Evolutionary conservation across 2,113 vertebrate species (phyloP).

Genomic region (Solea senegalensis): DNA sequence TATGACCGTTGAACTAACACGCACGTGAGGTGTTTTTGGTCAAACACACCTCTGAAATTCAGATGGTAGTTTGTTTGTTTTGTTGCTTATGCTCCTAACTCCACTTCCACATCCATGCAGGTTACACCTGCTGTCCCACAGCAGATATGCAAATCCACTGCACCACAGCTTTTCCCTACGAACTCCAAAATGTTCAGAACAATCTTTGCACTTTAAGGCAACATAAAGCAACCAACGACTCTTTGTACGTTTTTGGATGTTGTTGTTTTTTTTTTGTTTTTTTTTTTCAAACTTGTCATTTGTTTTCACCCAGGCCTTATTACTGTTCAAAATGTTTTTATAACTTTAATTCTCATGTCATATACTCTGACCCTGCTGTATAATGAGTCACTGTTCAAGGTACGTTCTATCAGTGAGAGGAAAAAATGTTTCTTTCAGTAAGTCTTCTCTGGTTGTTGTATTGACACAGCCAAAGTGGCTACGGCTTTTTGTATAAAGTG

Average conservation of each 20-base stretch:
- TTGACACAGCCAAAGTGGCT: conserved; percentile 3
- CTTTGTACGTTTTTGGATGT: too few relatives aligned
- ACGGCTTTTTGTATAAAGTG: not conserved
- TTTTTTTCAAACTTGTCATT: not conserved
- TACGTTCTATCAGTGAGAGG: conserved; percentile 6
- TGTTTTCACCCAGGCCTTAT: too few relatives aligned
- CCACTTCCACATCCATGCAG: too few relatives aligned
- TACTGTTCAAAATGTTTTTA: not conserved
- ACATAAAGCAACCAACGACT: too few relatives aligned
- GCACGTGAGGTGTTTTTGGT: too few relatives aligned
- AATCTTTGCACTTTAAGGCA: too few relatives aligned
- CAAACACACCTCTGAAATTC: not conserved
- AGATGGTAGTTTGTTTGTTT: conserved; percentile 6
- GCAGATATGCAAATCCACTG: not conserved
- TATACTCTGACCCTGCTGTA: not conserved
- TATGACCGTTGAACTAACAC: too few relatives aligned
- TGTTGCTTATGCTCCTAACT: too few relatives aligned
- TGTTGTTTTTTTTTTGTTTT: too few relatives aligned
- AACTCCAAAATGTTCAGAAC: too few relatives aligned
- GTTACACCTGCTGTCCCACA: conserved; percentile 26
- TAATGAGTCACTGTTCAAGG: conserved; percentile 19
- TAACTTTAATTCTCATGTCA: not conserved
- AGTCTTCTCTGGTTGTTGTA: conserved; percentile 14
- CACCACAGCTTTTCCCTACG: not conserved
- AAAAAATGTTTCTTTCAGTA: conserved; percentile 18